Percentiles rank a stretch among this genome's conserved stretches.
phyloP scores from a whole-genome alignment of 2,113 vertebrate genomes.

The Urocolius indicus region DNA sequence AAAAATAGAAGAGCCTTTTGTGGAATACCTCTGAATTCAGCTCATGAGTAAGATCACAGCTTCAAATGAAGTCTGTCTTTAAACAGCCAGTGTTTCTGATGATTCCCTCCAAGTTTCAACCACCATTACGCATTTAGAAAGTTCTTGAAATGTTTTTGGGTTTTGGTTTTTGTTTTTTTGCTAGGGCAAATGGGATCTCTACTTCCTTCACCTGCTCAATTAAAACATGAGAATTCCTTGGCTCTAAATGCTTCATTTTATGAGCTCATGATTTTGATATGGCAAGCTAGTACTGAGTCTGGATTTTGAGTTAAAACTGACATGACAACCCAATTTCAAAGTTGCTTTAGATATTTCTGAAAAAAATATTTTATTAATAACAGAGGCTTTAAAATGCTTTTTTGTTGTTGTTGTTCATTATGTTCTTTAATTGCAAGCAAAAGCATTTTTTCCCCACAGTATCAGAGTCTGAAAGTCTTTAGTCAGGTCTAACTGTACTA shows the following conservation, averaged over 20 bases:
- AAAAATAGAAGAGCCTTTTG: not conserved
- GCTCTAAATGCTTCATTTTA: not conserved
- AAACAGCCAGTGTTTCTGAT: not conserved
- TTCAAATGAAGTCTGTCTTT: not conserved
- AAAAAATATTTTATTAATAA: not conserved
- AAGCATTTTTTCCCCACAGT: not conserved
- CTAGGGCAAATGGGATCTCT: not conserved
- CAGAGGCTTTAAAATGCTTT: not conserved
- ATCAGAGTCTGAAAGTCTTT: not conserved
- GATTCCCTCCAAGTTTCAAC: not conserved
- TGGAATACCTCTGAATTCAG: not conserved
- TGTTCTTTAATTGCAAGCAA: slow-evolving; percentile 8
- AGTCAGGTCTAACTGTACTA: not conserved
- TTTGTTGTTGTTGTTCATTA: not conserved
- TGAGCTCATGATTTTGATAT: not conserved
- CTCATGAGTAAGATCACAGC: not conserved
- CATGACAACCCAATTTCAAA: not conserved
- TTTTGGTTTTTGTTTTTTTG: not conserved
- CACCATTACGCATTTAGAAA: not conserved
- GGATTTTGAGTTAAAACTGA: not conserved
- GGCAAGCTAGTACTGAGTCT: not conserved
- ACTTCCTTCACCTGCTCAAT: not conserved
- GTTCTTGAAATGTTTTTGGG: not conserved
- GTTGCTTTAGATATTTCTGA: not conserved
- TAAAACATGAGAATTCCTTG: not conserved